Base-by-base conservation (phyloP, 2,888 invertebrate species). In the Coremacera marginata region DNA sequence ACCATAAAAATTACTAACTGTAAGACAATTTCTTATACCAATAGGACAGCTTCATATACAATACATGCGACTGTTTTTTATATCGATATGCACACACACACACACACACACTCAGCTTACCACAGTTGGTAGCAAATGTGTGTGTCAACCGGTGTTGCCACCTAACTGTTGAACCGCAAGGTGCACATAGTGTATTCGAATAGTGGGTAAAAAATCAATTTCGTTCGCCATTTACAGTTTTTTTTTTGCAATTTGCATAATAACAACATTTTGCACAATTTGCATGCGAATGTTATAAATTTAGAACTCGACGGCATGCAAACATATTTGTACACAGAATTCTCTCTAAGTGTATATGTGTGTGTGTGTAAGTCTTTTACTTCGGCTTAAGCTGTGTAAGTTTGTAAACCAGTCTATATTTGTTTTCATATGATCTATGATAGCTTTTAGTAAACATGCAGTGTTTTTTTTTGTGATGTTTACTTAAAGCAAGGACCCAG, bases 191-290 rank as follows among this genome's bases (percentile, higher is more conserved):
- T 9, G 25, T 27, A 11, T 65, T 5, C 5, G 34, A 8, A 22
- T 62, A 63, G 51, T 83, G 84, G 82, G 83, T 84, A 71, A 84
- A 87, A 88, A 88, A 88, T 89, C 88, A 88, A 88, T 88, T 88
- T 88, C 84, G 86, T 88, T 88, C 87, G 84, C 86, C 88, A 89
- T 89, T 88, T 89, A 88, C 89, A 88, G 87, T 86, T 87, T 44
- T 37, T 37, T 37, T 44, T 86, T 87, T 87, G 86, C 88, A 87
- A 89, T 88, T 88, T 88, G 88, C 88, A 88, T 88, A 89, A 89
- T 88, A 88, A 88, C 88, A 88, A 87, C 87, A 88, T 89, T 88
- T 88, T 86, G 88, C 86, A 83, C 88, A 88, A 89, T 88, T 89
- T 88, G 86, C 88, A 88, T 88, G 86, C 84, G 87, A 86, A 88